Base-by-base conservation (phyloP, 2,888 invertebrate species). In the Halictus ligatus region DNA sequence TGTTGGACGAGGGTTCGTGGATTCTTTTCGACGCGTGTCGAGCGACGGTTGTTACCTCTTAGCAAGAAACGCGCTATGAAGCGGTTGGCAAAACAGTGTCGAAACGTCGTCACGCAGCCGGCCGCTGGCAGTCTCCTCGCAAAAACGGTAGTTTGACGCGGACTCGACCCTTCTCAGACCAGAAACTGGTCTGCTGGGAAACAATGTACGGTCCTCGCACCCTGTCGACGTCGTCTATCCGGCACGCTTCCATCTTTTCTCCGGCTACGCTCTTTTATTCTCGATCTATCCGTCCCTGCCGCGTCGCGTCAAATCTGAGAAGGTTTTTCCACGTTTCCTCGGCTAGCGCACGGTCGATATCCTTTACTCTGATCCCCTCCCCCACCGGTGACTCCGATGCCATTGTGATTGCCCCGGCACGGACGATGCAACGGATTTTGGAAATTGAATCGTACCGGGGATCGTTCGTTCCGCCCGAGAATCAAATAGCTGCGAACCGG, bases 121-220 rank as follows among this genome's bases (percentile, higher is more conserved):
- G 79, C 80, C 69, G 81, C 48, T 40, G 40, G 5, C 69, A 35
- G 87, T 64, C 73, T 29, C 73, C 71, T 10, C 8, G 75, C 77
- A 90, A 90, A 90, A 90, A 90, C 84, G 80, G 43, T 81, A 86
- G 88, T 90, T 90, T 89, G 84, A 88, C 89, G 88, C 75, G 81
- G 87, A 90, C 87, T 83, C 88, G 88, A 90, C 91, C 90, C 86
- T 87, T 86, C 86, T 85, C 90, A 83, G 84, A 79, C 75, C 83
- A 64, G 86, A 77, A 85, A 89, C 90, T 15, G 84, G 83, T 89
- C 89, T 83, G 85, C 81, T 46, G 80, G 86, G 85, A 89, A 90
- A 90, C 91, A 90, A 90, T 91, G 80, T 88, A 43, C 40, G 54
- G 64, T 60, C 40, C 60, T 67, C 78, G 78, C 81, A 78, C 69